These are phyloP conservation scores for Spheniscus mendiculus DNA, from an alignment of 2,113 vertebrate genomes.

Conservation along the genomic window DNA sequence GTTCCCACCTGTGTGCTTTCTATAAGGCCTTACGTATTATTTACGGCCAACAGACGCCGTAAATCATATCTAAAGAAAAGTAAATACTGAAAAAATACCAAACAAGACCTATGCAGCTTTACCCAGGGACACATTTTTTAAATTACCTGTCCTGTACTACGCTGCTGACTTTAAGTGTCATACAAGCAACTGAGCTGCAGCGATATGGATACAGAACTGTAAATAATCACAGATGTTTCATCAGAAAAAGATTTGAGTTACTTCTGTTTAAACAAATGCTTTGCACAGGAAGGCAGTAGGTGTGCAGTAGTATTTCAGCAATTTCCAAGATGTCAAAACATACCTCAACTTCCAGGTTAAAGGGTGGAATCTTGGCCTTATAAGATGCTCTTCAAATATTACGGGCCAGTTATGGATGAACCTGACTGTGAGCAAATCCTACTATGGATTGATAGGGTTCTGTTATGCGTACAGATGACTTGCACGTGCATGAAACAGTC, in stretches of 20 bases:
- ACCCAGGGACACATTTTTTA: background rate
- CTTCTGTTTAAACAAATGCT: background rate
- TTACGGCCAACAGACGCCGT: background rate
- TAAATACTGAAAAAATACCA: background rate
- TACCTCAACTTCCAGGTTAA: background rate
- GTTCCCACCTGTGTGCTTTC: background rate
- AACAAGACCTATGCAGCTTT: background rate
- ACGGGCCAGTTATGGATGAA: background rate
- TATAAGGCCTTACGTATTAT: background rate
- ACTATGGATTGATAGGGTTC: background rate
- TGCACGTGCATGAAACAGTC: background rate
- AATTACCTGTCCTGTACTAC: background rate
- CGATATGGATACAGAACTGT: background rate
- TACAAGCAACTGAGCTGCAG: background rate
- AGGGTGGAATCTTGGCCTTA: background rate
- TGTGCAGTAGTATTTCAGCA: background rate
- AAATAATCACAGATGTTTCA: background rate
- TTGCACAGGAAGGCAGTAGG: background rate
- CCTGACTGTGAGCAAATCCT: background rate
- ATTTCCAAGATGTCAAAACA: background rate
- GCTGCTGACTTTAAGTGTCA: background rate
- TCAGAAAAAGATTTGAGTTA: background rate
- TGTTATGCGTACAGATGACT: background rate
- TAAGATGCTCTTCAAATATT: background rate
- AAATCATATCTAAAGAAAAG: background rate